A percentile compares a stretch with the other conserved stretches of the same genome.
Conservation (phyloP, 2,797 vertebrate species). For the Sebastes goodei region DNA sequence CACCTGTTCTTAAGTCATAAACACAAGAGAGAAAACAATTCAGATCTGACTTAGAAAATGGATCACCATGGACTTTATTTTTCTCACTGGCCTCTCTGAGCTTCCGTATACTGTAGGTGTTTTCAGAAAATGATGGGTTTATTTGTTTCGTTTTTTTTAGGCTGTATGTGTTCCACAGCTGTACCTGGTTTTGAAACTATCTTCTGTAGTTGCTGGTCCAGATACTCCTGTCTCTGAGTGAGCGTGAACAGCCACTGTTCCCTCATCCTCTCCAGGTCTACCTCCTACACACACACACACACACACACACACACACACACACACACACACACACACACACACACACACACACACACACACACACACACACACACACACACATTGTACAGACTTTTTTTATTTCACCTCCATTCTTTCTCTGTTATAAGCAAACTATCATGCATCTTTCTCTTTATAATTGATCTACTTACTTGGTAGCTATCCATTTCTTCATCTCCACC, state of each 20-base stretch:
- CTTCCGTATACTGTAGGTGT: neutral
- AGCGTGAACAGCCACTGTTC: constrained; percentile 91
- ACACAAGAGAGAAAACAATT: neutral
- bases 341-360: neutral
- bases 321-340: constrained; percentile 5
- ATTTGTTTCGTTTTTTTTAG: neutral
- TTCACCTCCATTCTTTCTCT: neutral
- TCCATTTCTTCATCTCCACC: constrained; percentile 92
- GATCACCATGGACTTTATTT: neutral
- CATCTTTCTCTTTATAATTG: neutral
- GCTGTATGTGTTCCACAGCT: neutral
- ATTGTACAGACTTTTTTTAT: neutral
- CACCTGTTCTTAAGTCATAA: neutral
- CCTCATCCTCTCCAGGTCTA: constrained; percentile 92
- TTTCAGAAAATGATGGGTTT: neutral
- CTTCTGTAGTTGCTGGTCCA: constrained; percentile 96
- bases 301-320: neutral
- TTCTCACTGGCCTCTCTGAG: too few relatives aligned
- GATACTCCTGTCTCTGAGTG: constrained; percentile 93
- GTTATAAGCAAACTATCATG: neutral
- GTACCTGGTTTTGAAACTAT: constrained; percentile 90
- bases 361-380: neutral
- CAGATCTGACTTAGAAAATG: neutral
- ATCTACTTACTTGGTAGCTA: constrained; percentile 90
- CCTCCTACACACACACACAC: constrained; percentile 80